phyloP scores from a whole-genome alignment of 2,888 invertebrate species.

The Tenthredo scrophulariae region DNA sequence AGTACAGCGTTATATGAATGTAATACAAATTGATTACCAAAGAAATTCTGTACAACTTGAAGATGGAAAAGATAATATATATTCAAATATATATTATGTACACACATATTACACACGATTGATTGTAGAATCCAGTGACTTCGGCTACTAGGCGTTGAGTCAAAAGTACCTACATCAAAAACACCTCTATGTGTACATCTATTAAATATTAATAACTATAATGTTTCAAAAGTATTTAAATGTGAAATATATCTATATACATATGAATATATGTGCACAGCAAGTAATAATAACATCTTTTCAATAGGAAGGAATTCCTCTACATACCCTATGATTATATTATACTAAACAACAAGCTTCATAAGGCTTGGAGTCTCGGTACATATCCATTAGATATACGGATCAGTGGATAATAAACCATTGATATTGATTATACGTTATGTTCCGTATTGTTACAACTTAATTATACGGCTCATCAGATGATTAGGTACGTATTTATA shows the following conservation, averaged over 20 bases:
- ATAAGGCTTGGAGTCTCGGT: too few species aligned
- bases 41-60: neutral
- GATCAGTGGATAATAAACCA: too few species aligned
- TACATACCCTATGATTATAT: neutral
- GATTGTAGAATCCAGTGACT: slow-evolving; percentile 59
- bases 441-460: too few species aligned
- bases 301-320: slow-evolving; percentile 17
- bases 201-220: slow-evolving; percentile 54
- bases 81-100: slow-evolving; percentile 34
- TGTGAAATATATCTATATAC: slow-evolving; percentile 55
- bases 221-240: slow-evolving; percentile 54
- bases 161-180: slow-evolving; percentile 70
- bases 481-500: too few species aligned
- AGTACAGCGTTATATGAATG: slow-evolving; percentile 20
- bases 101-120: slow-evolving; percentile 57
- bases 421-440: too few species aligned
- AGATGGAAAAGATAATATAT: neutral
- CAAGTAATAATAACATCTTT: slow-evolving; percentile 33
- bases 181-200: slow-evolving; percentile 53
- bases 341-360: neutral
- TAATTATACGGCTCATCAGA: too few species aligned
- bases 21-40: neutral
- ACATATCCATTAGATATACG: too few species aligned
- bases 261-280: slow-evolving; percentile 42
- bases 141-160: slow-evolving; percentile 70